Conservation (phyloP, 2,888 invertebrate species). For the Brenthis daphne region DNA sequence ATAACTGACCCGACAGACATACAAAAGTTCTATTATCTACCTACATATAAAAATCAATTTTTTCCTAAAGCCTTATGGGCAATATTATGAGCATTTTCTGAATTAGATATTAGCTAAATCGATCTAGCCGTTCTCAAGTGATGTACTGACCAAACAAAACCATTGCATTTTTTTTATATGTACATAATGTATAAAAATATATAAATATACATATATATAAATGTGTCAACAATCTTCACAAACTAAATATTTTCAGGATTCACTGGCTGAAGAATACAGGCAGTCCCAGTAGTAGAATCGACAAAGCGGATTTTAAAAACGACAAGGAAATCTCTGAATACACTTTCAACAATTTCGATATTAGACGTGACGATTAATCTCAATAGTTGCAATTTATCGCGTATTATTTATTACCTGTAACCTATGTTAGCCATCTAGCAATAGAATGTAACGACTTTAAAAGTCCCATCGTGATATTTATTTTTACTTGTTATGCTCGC, state of each 20-base stretch:
- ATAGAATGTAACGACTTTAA: slow-evolving; percentile 19
- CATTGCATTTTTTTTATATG: background rate
- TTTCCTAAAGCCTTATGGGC: too few species aligned
- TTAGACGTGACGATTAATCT: slow-evolving; percentile 57
- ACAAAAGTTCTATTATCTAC: too few species aligned
- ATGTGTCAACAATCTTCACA: background rate
- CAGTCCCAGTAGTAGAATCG: slow-evolving; percentile 88
- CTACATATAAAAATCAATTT: too few species aligned
- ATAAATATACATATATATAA: too few species aligned
- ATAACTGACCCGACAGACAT: too few species aligned
- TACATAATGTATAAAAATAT: background rate
- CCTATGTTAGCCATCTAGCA: background rate
- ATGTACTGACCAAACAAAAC: too few species aligned
- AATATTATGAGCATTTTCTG: too few species aligned
- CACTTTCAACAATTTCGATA: slow-evolving; percentile 75
- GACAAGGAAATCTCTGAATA: slow-evolving; percentile 80
- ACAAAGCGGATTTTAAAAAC: slow-evolving; percentile 87
- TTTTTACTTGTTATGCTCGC: slow-evolving; percentile 26
- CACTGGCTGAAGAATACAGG: slow-evolving; percentile 84
- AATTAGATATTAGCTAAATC: too few species aligned
- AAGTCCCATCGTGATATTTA: slow-evolving; percentile 37
- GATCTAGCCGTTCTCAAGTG: too few species aligned
- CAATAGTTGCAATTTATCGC: background rate
- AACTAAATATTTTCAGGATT: slow-evolving; percentile 63
- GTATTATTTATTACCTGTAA: background rate